Conservation (phyloP, 2,888 invertebrate species). For the Parnassius glacialis region DNA sequence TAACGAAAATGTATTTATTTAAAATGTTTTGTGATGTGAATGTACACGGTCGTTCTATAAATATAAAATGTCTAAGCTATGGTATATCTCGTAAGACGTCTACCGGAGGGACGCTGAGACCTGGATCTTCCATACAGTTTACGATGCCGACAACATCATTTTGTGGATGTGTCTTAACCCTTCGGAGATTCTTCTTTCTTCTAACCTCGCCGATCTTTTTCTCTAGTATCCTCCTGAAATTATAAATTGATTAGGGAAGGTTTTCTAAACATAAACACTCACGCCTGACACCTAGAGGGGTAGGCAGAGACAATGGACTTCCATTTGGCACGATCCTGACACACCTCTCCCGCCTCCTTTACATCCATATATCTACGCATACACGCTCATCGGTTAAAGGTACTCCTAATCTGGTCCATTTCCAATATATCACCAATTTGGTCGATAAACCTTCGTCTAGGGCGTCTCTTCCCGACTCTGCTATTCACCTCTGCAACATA, state of each 20-base stretch:
- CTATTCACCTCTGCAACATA: no score
- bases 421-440: no score
- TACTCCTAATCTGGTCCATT: no score
- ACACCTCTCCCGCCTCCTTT: no score
- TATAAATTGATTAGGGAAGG: neutral
- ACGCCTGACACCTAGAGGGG: no score
- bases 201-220: constrained; percentile 64
- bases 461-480: no score
- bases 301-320: no score
- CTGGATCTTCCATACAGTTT: constrained; percentile 64
- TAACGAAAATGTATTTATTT: neutral
- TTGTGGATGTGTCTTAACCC: constrained; percentile 47
- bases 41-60: neutral
- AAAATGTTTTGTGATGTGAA: constrained; percentile 1
- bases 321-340: no score
- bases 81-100: constrained; percentile 57
- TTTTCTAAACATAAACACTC: no score
- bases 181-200: constrained; percentile 53
- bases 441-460: no score
- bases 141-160: constrained; percentile 60
- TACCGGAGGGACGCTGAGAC: constrained; percentile 57
- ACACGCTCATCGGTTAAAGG: no score
- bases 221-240: constrained; percentile 70
- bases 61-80: constrained; percentile 33
- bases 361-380: no score